Evolutionary conservation across 2,888 invertebrate species (phyloP).

Genomic region (Andrena chrysosceles): DNA sequence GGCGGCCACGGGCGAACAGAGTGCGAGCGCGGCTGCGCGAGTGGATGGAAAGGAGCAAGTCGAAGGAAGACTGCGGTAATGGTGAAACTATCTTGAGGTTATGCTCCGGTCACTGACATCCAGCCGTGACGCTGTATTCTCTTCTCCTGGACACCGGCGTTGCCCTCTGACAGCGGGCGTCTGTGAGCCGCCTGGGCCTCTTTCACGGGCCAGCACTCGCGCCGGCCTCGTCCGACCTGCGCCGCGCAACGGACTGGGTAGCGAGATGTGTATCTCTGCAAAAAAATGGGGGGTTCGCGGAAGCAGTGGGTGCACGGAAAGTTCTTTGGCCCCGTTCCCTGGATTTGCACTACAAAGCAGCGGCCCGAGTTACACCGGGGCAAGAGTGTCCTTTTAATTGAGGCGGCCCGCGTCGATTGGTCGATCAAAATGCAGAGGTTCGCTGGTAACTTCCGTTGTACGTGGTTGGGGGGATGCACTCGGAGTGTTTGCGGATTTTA

Average conservation of each 20-base stretch:
- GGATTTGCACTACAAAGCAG: neutral
- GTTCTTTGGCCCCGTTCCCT: conserved; percentile 10
- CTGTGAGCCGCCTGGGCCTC: conserved; percentile 32
- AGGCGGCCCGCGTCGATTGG: neutral
- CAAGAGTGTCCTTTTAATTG: conserved; percentile 4
- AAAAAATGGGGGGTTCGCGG: conserved; percentile 32
- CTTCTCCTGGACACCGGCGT: conserved; percentile 63
- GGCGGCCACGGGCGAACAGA: conserved; percentile 55
- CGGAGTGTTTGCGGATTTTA: neutral
- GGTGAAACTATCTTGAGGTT: conserved; percentile 82
- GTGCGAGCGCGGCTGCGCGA: conserved; percentile 24
- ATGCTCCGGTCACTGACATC: conserved; percentile 84
- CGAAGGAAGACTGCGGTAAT: conserved; percentile 74
- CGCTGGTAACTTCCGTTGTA: neutral
- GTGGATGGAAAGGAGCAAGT: conserved; percentile 50
- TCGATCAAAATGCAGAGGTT: neutral
- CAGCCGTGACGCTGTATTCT: conserved; percentile 75
- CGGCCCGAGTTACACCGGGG: neutral
- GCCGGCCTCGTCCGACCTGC: conserved; percentile 8
- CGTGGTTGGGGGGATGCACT: neutral
- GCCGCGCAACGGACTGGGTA: conserved; percentile 1
- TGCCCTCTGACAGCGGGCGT: conserved; percentile 65
- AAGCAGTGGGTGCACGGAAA: conserved; percentile 8
- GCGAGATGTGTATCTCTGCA: conserved; percentile 34
- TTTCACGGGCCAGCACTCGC: conserved; percentile 34